Conservation (phyloP, 2,888 invertebrate genomes). For the Caenorhabditis auriculariae region DNA sequence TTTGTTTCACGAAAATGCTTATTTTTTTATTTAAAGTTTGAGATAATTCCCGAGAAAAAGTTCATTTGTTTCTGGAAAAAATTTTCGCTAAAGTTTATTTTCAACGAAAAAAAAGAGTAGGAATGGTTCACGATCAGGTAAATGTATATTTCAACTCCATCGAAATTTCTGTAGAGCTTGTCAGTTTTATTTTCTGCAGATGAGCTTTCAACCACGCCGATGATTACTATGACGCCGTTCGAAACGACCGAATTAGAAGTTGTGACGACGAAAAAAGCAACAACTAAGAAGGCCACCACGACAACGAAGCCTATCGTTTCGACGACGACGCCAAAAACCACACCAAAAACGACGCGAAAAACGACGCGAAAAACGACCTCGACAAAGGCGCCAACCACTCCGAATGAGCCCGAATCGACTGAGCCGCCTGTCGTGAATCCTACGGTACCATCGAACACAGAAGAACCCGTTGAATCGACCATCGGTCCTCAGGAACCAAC, state of each 20-base stretch:
- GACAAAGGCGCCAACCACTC: conserved; percentile 13
- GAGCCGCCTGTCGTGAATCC: not conserved
- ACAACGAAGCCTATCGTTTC: conserved; percentile 11
- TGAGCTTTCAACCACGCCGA: not conserved
- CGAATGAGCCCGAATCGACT: conserved; percentile 1
- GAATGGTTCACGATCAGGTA: too few species aligned
- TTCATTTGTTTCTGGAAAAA: too few species aligned
- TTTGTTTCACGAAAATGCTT: too few species aligned
- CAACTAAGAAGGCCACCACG: not conserved
- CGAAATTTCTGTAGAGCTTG: too few species aligned
- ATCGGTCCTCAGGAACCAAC: not conserved
- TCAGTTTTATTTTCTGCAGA: too few species aligned
- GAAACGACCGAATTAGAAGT: not conserved
- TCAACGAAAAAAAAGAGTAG: too few species aligned
- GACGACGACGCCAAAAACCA: conserved; percentile 16
- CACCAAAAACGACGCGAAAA: conserved; percentile 10
- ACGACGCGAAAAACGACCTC: conserved; percentile 10
- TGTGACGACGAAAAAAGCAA: not conserved
- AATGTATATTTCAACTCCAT: too few species aligned
- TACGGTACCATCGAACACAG: not conserved
- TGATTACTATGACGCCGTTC: not conserved
- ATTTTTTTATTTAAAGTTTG: too few species aligned
- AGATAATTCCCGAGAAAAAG: too few species aligned
- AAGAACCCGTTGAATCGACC: not conserved
- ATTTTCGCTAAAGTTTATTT: too few species aligned